Evolutionary conservation across 2,797 vertebrate species (phyloP).

Genomic region (Malurus splendens): DNA sequence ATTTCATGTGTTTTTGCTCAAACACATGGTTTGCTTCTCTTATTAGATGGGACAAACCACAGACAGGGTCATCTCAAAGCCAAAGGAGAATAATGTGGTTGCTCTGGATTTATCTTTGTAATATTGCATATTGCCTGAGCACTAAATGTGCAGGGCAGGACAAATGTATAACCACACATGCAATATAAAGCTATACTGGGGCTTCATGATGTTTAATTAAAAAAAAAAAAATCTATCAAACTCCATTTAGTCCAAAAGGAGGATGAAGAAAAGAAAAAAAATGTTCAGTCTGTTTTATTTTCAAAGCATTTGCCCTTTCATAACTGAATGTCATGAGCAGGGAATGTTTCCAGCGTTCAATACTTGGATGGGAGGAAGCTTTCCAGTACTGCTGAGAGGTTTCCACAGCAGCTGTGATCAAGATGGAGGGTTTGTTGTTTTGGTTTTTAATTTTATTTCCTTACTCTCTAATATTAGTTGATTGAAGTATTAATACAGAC

Average conservation of each 20-base stretch:
- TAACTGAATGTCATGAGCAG: conserved; percentile 35
- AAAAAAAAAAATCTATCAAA: not conserved
- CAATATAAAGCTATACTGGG: not conserved
- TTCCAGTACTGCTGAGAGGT: conserved; percentile 28
- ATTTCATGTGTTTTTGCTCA: conserved; percentile 3
- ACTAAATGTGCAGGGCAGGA: not conserved
- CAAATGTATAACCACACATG: not conserved
- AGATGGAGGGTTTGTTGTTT: conserved; percentile 46
- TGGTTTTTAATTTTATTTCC: conserved; percentile 38
- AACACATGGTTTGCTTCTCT: not conserved
- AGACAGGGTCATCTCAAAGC: not conserved
- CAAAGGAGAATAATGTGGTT: not conserved
- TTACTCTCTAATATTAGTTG: not conserved
- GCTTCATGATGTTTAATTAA: not conserved
- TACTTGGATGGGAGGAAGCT: not conserved
- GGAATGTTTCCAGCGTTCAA: conserved; percentile 34
- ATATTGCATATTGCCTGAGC: not conserved
- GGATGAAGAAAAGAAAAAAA: conserved; percentile 12
- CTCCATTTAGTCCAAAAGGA: not conserved
- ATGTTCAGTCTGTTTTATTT: conserved; percentile 29
- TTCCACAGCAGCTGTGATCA: conserved; percentile 59
- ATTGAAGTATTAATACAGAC: conserved; percentile 41
- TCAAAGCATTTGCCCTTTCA: conserved; percentile 35
- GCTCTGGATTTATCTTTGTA: not conserved
- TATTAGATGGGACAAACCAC: not conserved